Evolutionary conservation across 2,113 vertebrate species (phyloP).

Genomic region (Malurus cyaneus): DNA sequence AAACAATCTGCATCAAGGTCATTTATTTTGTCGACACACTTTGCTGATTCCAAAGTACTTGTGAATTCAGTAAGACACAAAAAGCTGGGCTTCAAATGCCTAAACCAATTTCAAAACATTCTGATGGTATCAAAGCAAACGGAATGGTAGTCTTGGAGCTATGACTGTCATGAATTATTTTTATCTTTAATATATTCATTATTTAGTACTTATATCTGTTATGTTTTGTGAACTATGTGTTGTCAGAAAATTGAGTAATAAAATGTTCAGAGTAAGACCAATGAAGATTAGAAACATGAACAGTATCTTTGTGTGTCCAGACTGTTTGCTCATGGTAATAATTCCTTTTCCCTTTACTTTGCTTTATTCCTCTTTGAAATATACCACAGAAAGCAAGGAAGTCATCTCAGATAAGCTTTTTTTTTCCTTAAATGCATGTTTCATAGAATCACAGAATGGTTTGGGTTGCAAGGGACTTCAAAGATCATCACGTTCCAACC

Average conservation of each 20-base stretch:
- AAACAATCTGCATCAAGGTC: neutral
- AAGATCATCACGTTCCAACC: neutral
- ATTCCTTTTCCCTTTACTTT: neutral
- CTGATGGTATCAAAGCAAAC: conserved; percentile 37
- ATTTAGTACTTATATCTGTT: neutral
- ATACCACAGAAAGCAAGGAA: neutral
- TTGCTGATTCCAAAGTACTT: neutral
- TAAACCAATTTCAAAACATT: conserved; percentile 15
- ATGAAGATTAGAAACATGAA: neutral
- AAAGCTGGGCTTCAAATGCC: neutral
- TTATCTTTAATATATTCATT: conserved; percentile 18
- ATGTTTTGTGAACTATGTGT: neutral
- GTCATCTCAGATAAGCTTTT: neutral
- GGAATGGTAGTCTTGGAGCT: neutral
- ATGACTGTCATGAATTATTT: neutral
- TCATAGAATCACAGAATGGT: neutral
- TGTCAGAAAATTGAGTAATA: conserved; percentile 33
- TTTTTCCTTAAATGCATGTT: neutral
- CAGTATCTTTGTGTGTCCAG: neutral
- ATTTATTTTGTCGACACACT: conserved; percentile 31
- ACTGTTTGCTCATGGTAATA: neutral
- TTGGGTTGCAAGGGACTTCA: neutral
- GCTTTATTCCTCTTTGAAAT: neutral
- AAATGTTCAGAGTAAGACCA: neutral
- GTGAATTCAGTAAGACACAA: neutral